Evolutionary conservation across 2,797 vertebrate species (phyloP), one percentile per base, ranked within the genome.

Genomic region (Choloepus didactylus): DNA sequence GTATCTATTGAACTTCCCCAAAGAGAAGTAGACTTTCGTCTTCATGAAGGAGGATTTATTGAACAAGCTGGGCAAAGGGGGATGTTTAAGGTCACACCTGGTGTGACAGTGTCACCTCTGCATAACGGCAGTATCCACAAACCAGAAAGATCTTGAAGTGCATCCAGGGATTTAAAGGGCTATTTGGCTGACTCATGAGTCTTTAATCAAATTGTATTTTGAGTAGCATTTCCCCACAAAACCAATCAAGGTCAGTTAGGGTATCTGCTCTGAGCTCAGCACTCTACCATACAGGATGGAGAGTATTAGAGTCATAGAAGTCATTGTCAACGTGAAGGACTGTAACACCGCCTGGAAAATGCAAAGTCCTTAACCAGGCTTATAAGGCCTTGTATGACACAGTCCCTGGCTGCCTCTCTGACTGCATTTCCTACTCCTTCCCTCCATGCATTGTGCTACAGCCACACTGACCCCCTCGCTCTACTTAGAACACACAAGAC

Each of bases 31-130:
- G 27, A 54, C 25, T 72, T 92, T 87, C 70, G 75, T 67, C 10
- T 91, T 76, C 64, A 66, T 9, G 77, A 72, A 92, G 25, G 8
- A 72, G 41, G 38, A 87, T 81, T 82, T 89, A 15, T 49, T 91
- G 10, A 87, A 80, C 18, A 77, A 91, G 16, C n/a, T 66, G 35
- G 15, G n/a, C 46, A 80, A 87, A 94, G 85, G 11, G 38, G 25
- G 29, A 89, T 51, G 25, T 76, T n/a, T 56, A 76, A 23, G 14
- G 54, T 16, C 54, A 73, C 1, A 38, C 29, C 67, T 88, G 18
- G 8, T 56, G 6, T 25, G 25, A 46, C 29, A 95, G 80, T 41
- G 38, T 89, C 73, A 90, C 41, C 49, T 89, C 67, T 84, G 56
- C 73, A 89, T 44, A 84, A 85, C 35, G 10, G 38, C 95, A 93